Conservation (phyloP, 2,888 invertebrate species). For the Chrysopilus asiliformis region DNA sequence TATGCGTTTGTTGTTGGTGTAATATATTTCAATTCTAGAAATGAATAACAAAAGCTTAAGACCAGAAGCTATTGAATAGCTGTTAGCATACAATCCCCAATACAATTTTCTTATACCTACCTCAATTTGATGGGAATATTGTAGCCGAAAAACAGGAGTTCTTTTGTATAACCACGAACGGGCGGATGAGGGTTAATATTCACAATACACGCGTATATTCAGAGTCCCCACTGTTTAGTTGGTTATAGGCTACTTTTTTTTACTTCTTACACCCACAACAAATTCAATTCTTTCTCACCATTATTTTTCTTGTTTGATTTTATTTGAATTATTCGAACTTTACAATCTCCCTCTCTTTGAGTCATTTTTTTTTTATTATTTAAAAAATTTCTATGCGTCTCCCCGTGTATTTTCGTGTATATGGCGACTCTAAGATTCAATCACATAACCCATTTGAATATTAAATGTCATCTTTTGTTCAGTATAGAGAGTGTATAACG, state of each 20-base stretch:
- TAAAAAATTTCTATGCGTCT: no score
- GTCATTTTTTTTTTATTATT: no score
- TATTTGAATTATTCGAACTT: constrained; percentile 3
- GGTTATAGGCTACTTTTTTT: background rate
- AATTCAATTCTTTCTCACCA: background rate
- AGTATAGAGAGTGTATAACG: no score
- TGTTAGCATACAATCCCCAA: no score
- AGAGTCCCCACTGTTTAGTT: background rate
- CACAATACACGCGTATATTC: background rate
- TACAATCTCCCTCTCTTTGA: no score
- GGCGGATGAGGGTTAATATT: background rate
- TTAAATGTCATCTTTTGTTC: constrained; percentile 16
- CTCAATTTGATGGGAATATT: no score
- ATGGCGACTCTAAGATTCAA: no score
- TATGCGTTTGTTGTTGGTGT: no score
- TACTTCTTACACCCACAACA: background rate
- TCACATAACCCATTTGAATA: constrained; percentile 16
- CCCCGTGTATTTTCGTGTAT: no score
- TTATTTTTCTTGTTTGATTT: constrained; percentile 2
- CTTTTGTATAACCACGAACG: background rate
- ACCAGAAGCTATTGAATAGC: constrained; percentile 13
- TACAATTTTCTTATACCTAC: no score
- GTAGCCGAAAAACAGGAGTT: background rate
- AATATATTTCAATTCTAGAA: no score
- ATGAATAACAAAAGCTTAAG: constrained; percentile 6